Base-by-base conservation (phyloP, 2,888 invertebrate genomes). In the Physocephala rufipes region DNA sequence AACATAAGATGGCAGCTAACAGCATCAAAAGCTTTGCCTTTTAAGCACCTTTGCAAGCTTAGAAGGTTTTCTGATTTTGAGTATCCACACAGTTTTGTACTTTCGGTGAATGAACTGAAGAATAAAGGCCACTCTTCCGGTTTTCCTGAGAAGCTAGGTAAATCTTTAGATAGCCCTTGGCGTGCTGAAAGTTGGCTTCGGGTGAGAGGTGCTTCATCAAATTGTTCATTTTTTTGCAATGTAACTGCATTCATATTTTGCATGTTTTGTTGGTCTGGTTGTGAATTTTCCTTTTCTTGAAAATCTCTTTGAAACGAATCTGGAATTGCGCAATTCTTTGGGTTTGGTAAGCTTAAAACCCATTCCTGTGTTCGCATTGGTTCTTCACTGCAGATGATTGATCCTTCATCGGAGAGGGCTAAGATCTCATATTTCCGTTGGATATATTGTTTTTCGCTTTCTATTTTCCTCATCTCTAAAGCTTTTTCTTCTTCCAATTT, bases 131-230 rank as follows among this genome's bases (percentile, higher is more conserved):
- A 59, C 16, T 7, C 59, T 30, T 9, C 59, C 30, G 24, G 59
- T 30, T 21, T 59, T 59, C 59, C 59, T 59, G 59, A 59, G 59
- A 59, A 59, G 13, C 13, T 26, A 30, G 59, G 59, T 30, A 59
- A 59, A n/a, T 59, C 12, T 30, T 59, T 59, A 26, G 59, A 59
- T 12, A 21, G 5, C n/a, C 3, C 5, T 28, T 21, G 26, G 16
- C 59, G 26, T 59, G 59, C 59, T 59, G 59, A 26, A 59, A 59
- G 24, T 19, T 51, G 51, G 51, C 19, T 51, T 51, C 19, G 51
- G n/a, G 51, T 7, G 16, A 45, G 45, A 45, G n/a, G n/a, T n/a
- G 15, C 45, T n/a, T 51, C 19, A 4, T 5, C 51, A 51, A 51
- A 51, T 12, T 51, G 51, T 51, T 51, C n/a, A n/a, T n/a, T n/a